Evolutionary conservation across 64 coral and sea anemone species (phyloP).

Genomic region (Anthopleura sola): DNA sequence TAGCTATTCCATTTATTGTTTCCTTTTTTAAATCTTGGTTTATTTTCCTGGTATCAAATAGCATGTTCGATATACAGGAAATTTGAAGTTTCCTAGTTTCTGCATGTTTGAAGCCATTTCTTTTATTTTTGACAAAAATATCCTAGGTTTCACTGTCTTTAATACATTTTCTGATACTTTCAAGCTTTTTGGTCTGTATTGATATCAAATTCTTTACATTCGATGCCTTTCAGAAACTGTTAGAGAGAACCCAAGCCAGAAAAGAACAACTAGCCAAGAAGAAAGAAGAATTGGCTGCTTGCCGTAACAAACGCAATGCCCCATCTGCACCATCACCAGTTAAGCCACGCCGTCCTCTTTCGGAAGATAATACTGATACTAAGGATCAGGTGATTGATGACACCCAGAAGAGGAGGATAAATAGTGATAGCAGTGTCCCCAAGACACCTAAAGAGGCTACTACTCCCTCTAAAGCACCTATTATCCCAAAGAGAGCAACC

Average conservation of each 20-base stretch:
- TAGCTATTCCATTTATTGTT: too few species aligned
- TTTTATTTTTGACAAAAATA: too few species aligned
- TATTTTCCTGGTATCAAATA: too few species aligned
- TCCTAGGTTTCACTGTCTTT: too few species aligned
- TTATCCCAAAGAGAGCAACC: not conserved
- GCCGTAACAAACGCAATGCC: constrained; percentile 65
- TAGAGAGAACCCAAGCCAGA: constrained; percentile 87
- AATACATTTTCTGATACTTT: too few species aligned
- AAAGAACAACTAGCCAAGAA: constrained; percentile 79
- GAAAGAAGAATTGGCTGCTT: constrained; percentile 68
- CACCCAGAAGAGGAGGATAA: constrained; percentile 9
- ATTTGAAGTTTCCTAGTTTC: too few species aligned
- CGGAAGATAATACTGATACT: constrained; percentile 69
- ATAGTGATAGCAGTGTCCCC: constrained; percentile 29
- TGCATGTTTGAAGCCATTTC: too few species aligned
- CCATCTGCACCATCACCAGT: constrained; percentile 29
- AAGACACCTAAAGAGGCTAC: not conserved
- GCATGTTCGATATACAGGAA: too few species aligned
- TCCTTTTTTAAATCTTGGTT: too few species aligned
- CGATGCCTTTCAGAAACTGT: constrained; percentile 48
- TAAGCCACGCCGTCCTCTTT: constrained; percentile 40
- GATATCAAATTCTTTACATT: too few species aligned
- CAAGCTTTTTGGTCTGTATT: too few species aligned
- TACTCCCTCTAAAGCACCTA: not conserved
- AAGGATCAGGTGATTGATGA: constrained; percentile 20